Evolutionary conservation across 2,888 invertebrate genomes (phyloP).

Genomic region (Drosophila birchii): DNA sequence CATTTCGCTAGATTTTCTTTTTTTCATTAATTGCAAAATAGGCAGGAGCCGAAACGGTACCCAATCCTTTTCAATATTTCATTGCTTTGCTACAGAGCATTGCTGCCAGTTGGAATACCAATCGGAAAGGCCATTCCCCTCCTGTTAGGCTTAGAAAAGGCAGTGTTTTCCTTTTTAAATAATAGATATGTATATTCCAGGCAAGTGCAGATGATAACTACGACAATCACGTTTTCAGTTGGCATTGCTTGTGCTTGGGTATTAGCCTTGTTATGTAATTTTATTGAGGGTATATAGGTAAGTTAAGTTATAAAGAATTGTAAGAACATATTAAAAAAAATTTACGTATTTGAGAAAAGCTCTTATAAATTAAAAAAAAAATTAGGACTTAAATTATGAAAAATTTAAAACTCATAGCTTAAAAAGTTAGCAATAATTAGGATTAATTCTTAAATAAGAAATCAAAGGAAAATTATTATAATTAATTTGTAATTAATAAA

Average conservation of each 20-base stretch:
- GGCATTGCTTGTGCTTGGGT: constrained; percentile 14
- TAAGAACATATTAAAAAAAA: too few relatives aligned
- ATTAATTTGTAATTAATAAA: background rate
- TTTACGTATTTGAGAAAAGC: too few relatives aligned
- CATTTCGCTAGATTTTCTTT: constrained; percentile 56
- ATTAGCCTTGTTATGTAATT: background rate
- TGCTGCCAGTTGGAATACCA: constrained; percentile 31
- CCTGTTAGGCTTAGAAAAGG: background rate
- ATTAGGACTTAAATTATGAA: too few relatives aligned
- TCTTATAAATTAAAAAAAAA: too few relatives aligned
- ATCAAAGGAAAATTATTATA: too few relatives aligned
- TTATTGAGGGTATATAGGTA: background rate
- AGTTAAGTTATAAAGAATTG: too few relatives aligned
- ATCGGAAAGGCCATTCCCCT: constrained; percentile 41
- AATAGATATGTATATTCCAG: constrained; percentile 8
- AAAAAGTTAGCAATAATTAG: too few relatives aligned
- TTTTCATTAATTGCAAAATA: constrained; percentile 74
- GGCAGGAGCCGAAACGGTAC: constrained; percentile 38
- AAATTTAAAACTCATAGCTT: too few relatives aligned
- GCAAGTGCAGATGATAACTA: constrained; percentile 20
- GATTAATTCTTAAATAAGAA: too few relatives aligned
- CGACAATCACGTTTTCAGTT: constrained; percentile 2
- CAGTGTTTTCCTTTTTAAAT: constrained; percentile 14
- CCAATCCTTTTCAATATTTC: constrained; percentile 64
- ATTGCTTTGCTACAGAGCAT: constrained; percentile 37